These are phyloP conservation scores for Xiphydria camelus DNA, from an alignment of 2,888 invertebrate genomes.

Conservation along the genomic window DNA sequence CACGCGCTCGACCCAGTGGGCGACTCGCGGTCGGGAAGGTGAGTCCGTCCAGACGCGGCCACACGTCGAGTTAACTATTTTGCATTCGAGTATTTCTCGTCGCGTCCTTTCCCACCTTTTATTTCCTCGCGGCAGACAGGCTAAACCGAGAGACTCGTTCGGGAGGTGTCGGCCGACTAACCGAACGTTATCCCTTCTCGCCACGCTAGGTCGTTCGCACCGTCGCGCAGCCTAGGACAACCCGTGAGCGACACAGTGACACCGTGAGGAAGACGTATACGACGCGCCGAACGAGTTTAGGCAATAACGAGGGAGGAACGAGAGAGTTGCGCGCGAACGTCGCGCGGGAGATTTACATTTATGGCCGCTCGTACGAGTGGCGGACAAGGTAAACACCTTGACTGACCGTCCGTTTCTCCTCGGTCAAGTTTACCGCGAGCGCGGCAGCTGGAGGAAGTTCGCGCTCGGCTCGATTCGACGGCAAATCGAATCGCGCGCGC, in stretches of 20 bases:
- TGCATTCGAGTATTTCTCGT: constrained; percentile 1
- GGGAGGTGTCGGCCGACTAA: background rate
- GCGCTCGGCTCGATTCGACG: too few relatives aligned
- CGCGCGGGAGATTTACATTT: too few relatives aligned
- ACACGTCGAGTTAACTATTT: too few relatives aligned
- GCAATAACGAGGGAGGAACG: too few relatives aligned
- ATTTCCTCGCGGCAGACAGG: background rate
- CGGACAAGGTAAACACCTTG: background rate
- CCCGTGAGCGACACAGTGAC: background rate
- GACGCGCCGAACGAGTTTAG: background rate
- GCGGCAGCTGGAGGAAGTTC: too few relatives aligned
- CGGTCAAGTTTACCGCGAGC: background rate
- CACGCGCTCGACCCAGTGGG: too few relatives aligned
- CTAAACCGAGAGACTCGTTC: constrained; percentile 2
- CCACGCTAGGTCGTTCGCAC: background rate
- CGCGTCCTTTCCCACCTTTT: background rate
- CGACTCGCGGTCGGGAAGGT: constrained; percentile 1
- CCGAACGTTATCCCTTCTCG: too few relatives aligned
- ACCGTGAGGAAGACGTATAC: background rate
- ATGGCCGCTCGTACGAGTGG: too few relatives aligned
- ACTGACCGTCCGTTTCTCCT: background rate
- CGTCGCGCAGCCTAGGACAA: constrained; percentile 1
- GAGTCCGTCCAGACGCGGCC: background rate
- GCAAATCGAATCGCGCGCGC: too few relatives aligned
- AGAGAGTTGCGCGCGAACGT: background rate